Evolutionary conservation across 1,140 invertebrate species (phyloP).

Genomic region (Dreissena rostriformis): DNA sequence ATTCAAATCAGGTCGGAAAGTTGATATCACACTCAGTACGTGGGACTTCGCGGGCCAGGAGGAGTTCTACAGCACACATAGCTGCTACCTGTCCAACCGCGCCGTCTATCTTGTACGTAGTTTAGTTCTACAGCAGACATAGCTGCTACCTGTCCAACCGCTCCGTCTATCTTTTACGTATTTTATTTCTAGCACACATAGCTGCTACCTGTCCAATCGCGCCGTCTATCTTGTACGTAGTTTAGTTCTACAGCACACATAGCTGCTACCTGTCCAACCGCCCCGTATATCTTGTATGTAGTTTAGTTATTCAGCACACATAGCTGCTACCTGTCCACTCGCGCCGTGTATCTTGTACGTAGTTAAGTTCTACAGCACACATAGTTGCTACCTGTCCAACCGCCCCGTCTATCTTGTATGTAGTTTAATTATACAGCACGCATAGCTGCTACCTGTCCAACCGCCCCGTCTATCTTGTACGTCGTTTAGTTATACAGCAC

Average conservation of each 20-base stretch:
- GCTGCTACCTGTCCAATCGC: constrained; percentile 98
- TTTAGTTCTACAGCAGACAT: constrained; percentile 96
- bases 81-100: constrained; percentile 98
- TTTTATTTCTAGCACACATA: constrained; percentile 90
- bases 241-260: too few species aligned
- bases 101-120: constrained; percentile 96
- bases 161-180: constrained; percentile 94
- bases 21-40: constrained; percentile 94
- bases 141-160: constrained; percentile 98
- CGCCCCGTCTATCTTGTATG: constrained; percentile 95
- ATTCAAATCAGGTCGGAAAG: constrained; percentile 48
- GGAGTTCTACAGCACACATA: constrained; percentile 94
- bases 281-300: too few species aligned
- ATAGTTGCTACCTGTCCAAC: constrained; percentile 99
- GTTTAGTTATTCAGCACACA: too few species aligned
- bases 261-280: too few species aligned
- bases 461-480: too few species aligned
- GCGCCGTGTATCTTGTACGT: too few species aligned
- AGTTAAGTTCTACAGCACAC: constrained; percentile 96
- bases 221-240: constrained; percentile 96
- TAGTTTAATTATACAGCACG: too few species aligned
- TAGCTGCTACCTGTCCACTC: not conserved
- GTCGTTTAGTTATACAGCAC: not conserved
- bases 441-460: too few species aligned
- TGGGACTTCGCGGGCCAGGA: constrained; percentile 98